phyloP scores from a whole-genome alignment of 2,797 vertebrate species.

The Gambelia wislizenii region DNA sequence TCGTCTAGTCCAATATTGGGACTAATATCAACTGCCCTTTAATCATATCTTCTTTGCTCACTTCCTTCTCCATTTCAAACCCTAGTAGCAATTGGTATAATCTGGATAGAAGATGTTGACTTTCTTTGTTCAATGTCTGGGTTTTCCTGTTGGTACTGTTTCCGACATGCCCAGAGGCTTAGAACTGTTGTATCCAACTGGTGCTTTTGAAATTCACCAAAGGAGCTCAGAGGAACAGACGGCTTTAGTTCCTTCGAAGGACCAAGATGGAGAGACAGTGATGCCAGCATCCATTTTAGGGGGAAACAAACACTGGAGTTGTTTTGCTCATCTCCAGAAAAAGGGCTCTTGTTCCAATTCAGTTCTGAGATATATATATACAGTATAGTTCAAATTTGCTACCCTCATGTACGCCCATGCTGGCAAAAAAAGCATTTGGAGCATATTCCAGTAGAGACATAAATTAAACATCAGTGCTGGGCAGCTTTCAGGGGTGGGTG shows the following conservation, averaged over 20 bases:
- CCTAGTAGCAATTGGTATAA: no score
- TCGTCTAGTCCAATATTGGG: no score
- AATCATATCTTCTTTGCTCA: no score
- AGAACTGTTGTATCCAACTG: neutral
- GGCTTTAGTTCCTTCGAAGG: neutral
- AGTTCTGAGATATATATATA: neutral
- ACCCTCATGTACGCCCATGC: neutral
- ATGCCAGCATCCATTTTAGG: neutral
- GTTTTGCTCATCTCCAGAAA: slow-evolving; percentile 9
- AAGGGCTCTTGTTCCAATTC: slow-evolving; percentile 1
- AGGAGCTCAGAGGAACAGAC: neutral
- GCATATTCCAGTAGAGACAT: no score
- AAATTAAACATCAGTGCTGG: no score
- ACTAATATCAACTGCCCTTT: no score
- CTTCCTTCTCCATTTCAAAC: no score
- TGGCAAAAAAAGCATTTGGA: no score
- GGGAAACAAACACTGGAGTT: neutral
- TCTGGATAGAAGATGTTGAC: no score
- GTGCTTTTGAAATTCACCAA: neutral
- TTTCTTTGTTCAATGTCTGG: no score
- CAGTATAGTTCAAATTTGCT: neutral
- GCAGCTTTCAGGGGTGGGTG: no score
- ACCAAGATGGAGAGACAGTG: neutral
- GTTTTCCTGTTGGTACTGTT: neutral
- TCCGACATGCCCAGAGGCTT: neutral